Percentiles rank a stretch among this genome's conserved stretches.
These are phyloP conservation scores for Drosophila murphyi DNA, from an alignment of 1,140 invertebrate genomes.

Conservation along the genomic window DNA sequence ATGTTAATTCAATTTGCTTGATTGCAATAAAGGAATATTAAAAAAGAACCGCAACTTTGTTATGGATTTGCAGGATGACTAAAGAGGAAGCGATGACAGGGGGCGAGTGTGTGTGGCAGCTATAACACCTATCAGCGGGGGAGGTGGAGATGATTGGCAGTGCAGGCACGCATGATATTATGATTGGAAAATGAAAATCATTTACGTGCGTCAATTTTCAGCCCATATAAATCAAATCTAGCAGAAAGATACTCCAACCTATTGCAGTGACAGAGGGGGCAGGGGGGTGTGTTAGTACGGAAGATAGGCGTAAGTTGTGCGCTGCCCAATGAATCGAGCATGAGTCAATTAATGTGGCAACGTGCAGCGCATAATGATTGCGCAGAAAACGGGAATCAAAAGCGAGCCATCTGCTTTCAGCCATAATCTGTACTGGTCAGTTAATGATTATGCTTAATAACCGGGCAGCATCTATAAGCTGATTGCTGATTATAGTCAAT, in stretches of 20 bases:
- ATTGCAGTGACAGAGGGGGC: not conserved
- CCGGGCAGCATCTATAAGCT: not conserved
- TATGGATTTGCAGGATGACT: conserved; percentile 4
- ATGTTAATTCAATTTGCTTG: conserved; percentile 77
- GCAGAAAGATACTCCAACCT: conserved; percentile 57
- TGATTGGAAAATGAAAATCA: conserved; percentile 83
- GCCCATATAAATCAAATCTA: conserved; percentile 77
- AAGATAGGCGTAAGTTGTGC: not conserved
- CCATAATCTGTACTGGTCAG: conserved; percentile 30
- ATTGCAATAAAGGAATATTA: conserved; percentile 61
- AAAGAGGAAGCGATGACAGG: not conserved
- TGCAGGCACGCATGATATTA: conserved; percentile 75
- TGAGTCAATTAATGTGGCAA: conserved; percentile 70
- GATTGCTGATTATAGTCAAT: conserved; percentile 10
- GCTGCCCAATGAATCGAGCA: conserved; percentile 42
- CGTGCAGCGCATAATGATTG: conserved; percentile 66
- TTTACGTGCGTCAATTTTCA: conserved; percentile 78
- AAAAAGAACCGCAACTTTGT: conserved; percentile 23
- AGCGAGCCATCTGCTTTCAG: conserved; percentile 25
- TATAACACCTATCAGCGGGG: conserved; percentile 35
- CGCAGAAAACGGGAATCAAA: conserved; percentile 12
- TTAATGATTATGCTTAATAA: conserved; percentile 24
- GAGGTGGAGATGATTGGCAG: conserved; percentile 55
- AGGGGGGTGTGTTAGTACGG: conserved; percentile 4
- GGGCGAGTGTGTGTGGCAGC: not conserved